Evolutionary conservation across 2,113 vertebrate genomes (phyloP), one percentile per base, ranked within the genome.

Genomic region (Hassar affinis): DNA sequence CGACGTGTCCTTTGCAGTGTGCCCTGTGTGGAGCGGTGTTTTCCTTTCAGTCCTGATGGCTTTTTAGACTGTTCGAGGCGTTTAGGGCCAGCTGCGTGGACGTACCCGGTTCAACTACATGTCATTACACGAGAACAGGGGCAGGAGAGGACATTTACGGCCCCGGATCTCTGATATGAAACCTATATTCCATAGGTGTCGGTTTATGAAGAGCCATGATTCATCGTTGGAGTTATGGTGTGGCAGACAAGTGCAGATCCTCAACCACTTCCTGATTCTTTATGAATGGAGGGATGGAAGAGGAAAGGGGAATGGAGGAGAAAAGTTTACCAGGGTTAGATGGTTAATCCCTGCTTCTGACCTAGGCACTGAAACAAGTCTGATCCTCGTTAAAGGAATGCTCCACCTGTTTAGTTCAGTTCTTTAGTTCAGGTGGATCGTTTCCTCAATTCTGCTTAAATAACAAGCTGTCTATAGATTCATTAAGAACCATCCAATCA

Each of bases 121-220:
- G 69, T 79, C 82, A 87, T 88, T 88, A 90, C 79, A 78, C 74
- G 57, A 52, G 88, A 84, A 78, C 86, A 71, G 81, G 85, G 49
- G 68, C 72, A 68, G 84, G 84, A 76, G 75, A 84, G 83, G 87
- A 85, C 83, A 78, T 71, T 85, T 85, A 74, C 68, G 76, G 85
- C 82, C 77, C 83, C 18, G 74, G 76, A 54, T 89, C 79, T 75
- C 85, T 85, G 80, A 85, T 74, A 88, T 85, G 82, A 88, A 88
- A 87, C 88, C 85, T 88, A 87, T 84, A 87, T 86, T 88, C 86
- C 79, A 83, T 86, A 79, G 85, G 80, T 61, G 72, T 79, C 56
- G 66, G 82, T 88, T 88, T 84, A 47, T 69, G 42, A 85, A 69
- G 81, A 80, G 54, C 78, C 51, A 5, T 85, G 87, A 86, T 84